A percentile compares a stretch with the other conserved stretches of the same genome.
Conservation (phyloP, 2,888 invertebrate species). For the Rhamnusium bicolor region DNA sequence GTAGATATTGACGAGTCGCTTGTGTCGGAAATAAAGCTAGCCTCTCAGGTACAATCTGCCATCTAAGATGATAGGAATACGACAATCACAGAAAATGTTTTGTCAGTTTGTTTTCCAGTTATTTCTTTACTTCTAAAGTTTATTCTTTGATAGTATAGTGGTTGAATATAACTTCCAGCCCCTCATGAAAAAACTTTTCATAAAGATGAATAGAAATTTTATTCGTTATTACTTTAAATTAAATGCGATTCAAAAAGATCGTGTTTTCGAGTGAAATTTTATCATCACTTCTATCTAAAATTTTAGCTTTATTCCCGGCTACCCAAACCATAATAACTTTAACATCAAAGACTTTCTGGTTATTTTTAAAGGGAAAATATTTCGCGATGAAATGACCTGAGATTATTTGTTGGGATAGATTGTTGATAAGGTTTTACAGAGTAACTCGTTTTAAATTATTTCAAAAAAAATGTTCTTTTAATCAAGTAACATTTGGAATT, state of each 20-base stretch:
- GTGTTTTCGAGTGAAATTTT: constrained; percentile 25
- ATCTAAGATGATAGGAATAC: constrained; percentile 42
- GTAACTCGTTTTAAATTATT: neutral
- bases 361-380: constrained; percentile 21
- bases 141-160: constrained; percentile 43
- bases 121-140: constrained; percentile 45
- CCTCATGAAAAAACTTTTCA: constrained; percentile 37
- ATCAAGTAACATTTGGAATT: too few species aligned
- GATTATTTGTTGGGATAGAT: neutral
- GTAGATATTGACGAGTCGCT: constrained; percentile 25
- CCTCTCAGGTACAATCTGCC: constrained; percentile 50
- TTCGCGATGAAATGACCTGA: constrained; percentile 12
- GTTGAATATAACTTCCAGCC: constrained; percentile 37
- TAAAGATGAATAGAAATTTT: constrained; percentile 44
- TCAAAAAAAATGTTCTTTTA: too few species aligned
- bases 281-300: constrained; percentile 34
- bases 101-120: constrained; percentile 47
- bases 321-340: constrained; percentile 28
- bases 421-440: constrained; percentile 5
- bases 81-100: constrained; percentile 50
- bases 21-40: constrained; percentile 39
- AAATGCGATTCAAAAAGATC: constrained; percentile 37
- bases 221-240: constrained; percentile 46
- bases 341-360: constrained; percentile 27
- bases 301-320: constrained; percentile 24